Conservation (phyloP, 2,113 vertebrate genomes). For the Melanocharis versteri region DNA sequence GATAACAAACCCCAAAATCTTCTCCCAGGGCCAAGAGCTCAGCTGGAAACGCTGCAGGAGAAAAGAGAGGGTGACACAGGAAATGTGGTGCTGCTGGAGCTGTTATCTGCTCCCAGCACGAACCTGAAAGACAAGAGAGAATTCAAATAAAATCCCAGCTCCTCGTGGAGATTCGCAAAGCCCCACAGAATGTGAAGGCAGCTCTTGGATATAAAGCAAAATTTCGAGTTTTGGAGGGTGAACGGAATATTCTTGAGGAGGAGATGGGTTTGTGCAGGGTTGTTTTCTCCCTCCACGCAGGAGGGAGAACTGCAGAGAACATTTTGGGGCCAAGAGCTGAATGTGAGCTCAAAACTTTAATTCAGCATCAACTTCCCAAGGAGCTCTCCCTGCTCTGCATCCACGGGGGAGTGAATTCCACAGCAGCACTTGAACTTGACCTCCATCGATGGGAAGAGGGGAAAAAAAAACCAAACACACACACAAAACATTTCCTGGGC, state of each 20-base stretch:
- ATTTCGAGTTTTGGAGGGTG: fast-evolving
- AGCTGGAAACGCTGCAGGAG: not conserved
- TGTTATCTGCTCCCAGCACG: not conserved
- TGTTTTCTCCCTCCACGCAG: not conserved
- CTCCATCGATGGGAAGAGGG: not conserved
- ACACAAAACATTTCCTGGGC: not conserved
- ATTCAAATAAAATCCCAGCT: not conserved
- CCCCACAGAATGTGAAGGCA: fast-evolving
- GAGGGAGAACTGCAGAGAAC: not conserved
- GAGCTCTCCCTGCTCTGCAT: not conserved
- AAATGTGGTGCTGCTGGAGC: not conserved
- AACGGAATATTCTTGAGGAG: not conserved
- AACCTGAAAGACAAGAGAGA: not conserved
- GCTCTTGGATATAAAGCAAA: not conserved
- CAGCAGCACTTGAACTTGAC: not conserved
- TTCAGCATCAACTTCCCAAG: not conserved
- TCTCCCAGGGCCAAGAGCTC: not conserved
- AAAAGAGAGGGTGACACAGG: not conserved
- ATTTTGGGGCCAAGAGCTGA: not conserved
- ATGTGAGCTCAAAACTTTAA: not conserved
- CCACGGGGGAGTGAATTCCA: not conserved
- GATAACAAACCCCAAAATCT: not conserved
- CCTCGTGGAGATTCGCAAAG: not conserved
- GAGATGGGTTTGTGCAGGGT: not conserved
- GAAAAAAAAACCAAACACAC: not conserved